These are phyloP conservation scores for Litocranius walleri DNA, from an alignment of 2,113 vertebrate species.

Conservation along the genomic window DNA sequence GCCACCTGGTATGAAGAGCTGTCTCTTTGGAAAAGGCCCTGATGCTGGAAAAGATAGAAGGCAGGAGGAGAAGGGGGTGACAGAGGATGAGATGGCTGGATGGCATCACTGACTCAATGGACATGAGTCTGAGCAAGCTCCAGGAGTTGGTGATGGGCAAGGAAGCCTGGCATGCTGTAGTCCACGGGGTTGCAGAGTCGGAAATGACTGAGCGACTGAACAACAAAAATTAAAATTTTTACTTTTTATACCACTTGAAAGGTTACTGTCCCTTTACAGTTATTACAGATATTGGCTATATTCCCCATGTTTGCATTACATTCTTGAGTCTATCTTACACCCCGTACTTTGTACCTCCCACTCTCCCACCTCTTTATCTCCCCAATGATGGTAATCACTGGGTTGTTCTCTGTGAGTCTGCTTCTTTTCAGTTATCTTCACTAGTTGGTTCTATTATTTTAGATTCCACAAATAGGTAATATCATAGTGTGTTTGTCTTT, in stretches of 20 bases:
- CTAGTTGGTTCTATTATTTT: background rate
- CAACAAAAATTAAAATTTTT: background rate
- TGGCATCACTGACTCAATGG: background rate
- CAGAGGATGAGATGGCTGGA: background rate
- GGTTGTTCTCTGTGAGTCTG: background rate
- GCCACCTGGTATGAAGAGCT: background rate
- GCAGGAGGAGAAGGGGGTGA: background rate
- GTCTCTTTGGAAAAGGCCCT: background rate
- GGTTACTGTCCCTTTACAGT: background rate
- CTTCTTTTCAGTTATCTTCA: background rate
- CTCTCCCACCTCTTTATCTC: no score
- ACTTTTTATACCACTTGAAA: background rate
- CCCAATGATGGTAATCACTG: rapidly evolving
- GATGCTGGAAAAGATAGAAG: background rate
- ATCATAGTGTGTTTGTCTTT: background rate
- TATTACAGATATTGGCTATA: background rate
- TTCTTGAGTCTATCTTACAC: background rate
- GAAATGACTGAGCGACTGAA: background rate
- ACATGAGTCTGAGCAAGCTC: background rate
- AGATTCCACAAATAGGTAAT: background rate
- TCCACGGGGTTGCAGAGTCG: background rate
- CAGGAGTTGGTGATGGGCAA: background rate
- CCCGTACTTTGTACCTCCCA: background rate
- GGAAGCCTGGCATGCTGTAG: background rate
- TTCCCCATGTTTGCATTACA: background rate